Evolutionary conservation across 2,113 vertebrate species (phyloP), one percentile per base, ranked within the genome.

Genomic region (Blennius ocellaris): DNA sequence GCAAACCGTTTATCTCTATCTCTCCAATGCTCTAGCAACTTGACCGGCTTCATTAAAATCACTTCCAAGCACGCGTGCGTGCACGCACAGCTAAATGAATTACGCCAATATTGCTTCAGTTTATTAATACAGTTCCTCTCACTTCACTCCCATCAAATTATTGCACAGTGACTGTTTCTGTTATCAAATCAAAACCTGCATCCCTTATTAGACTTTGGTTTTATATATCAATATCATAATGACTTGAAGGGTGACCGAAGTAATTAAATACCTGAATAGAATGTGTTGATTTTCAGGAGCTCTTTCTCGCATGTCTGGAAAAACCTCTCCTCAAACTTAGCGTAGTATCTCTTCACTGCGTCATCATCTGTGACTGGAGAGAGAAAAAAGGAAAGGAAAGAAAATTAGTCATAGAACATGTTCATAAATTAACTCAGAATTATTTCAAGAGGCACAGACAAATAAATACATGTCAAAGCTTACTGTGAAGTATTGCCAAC

Each of bases 211-310:
- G 6, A 49, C 8, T 60, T 44, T 52, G 65, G 51, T 49, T 48
- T 68, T 1, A 47, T 47, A 36, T 6, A 9, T 12, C 12, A 54
- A 73, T 9, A 52, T 30, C 21, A 3, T 21, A 1, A 15, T 12
- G 9, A 15, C 3, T 14, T 52, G 6, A 16, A 12, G 37, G 9
- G 6, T 3, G 41, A 44, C 0, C 4, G 5, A 40, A 47, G 30
- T 37, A 8, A 80, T 55, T 15, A 50, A 39, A 56, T 93, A 99
- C 98, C 98, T 95, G 98, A 99, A 93, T 99, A 99, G 94, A 99
- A 99, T 6, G 97, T 99, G 93, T 99, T 99, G 94, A 99, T 99
- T 94, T 99, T 99, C 93, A 97, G 94, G 90, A 99, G 97, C 92
- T 99, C 98, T 82, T 99, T 99, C 92, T 99, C 98, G 76, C 98